Conservation (phyloP, 1,140 invertebrate genomes). For the Drosophila sturtevanti region DNA sequence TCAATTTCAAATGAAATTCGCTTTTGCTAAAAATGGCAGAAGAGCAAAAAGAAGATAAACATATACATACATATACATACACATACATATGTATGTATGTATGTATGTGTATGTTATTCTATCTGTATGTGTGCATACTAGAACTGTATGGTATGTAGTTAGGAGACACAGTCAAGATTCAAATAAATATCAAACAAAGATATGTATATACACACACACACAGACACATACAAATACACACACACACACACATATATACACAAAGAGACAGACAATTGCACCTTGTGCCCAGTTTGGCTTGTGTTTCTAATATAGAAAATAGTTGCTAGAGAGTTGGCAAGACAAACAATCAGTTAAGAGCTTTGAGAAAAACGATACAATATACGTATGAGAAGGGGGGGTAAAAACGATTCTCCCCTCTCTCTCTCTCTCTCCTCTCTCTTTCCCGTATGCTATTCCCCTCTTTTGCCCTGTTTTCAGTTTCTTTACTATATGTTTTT, state of each 20-base stretch:
- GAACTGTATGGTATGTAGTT: conserved; percentile 37
- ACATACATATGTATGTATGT: conserved; percentile 25
- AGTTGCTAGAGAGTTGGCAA: conserved; percentile 73
- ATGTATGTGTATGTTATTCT: conserved; percentile 2
- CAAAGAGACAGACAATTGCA: conserved; percentile 61
- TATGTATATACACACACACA: conserved; percentile 52
- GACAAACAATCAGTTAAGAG: conserved; percentile 81
- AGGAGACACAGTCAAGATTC: conserved; percentile 73
- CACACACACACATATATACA: conserved; percentile 42
- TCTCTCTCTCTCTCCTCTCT: not conserved
- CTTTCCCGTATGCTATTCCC: not conserved
- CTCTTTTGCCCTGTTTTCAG: conserved; percentile 28
- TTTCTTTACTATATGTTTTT: conserved; percentile 56
- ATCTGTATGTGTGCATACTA: conserved; percentile 13
- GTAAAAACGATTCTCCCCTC: conserved; percentile 18
- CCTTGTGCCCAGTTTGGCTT: conserved; percentile 60
- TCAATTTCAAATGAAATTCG: conserved; percentile 80
- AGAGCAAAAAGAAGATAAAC: conserved; percentile 44
- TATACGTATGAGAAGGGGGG: conserved; percentile 9
- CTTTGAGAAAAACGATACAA: conserved; percentile 62
- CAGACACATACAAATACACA: conserved; percentile 47
- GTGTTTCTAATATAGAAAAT: conserved; percentile 79
- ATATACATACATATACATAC: conserved; percentile 25
- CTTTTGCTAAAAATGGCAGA: conserved; percentile 49
- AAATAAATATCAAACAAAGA: conserved; percentile 74